Percentiles rank a stretch among this genome's conserved stretches.
These are phyloP conservation scores for Reticulitermes speratus DNA, from an alignment of 1,140 invertebrate genomes.

Conservation along the genomic window DNA sequence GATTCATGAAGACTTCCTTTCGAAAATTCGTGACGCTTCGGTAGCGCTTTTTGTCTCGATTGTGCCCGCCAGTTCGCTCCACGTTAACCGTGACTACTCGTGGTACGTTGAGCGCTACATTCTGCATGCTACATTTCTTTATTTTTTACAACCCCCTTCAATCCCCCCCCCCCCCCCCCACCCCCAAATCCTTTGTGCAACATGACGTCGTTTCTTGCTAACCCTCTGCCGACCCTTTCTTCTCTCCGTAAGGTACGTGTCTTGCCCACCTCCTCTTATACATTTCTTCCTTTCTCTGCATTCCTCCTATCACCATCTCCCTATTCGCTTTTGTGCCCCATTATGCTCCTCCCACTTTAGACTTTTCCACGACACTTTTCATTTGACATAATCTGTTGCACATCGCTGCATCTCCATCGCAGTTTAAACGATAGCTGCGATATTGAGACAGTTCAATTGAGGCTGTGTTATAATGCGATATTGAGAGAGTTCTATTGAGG, in stretches of 20 bases:
- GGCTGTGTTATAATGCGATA: no score
- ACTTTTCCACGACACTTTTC: background rate
- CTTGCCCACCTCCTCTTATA: background rate
- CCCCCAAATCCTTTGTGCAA: background rate
- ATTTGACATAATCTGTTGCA: no score
- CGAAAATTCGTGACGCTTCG: constrained; percentile 4
- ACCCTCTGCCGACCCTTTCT: background rate
- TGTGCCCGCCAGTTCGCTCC: background rate
- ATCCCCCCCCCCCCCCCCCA: background rate
- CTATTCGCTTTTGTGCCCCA: background rate
- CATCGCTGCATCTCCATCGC: no score
- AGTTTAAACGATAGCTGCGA: no score
- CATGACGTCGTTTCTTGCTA: background rate
- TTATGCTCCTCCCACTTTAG: background rate
- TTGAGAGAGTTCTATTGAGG: no score
- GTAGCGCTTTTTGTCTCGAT: background rate
- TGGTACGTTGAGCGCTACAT: background rate
- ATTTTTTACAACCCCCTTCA: background rate
- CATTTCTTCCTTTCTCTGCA: background rate
- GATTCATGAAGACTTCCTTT: background rate
- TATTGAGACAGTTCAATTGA: no score
- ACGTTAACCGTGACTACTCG: background rate
- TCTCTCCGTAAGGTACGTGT: background rate
- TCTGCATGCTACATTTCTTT: background rate
- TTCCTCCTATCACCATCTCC: no score